Percentiles rank a stretch among this genome's conserved stretches.
Evolutionary conservation across 2,797 vertebrate genomes (phyloP).

Genomic region (Gallirallus australis): DNA sequence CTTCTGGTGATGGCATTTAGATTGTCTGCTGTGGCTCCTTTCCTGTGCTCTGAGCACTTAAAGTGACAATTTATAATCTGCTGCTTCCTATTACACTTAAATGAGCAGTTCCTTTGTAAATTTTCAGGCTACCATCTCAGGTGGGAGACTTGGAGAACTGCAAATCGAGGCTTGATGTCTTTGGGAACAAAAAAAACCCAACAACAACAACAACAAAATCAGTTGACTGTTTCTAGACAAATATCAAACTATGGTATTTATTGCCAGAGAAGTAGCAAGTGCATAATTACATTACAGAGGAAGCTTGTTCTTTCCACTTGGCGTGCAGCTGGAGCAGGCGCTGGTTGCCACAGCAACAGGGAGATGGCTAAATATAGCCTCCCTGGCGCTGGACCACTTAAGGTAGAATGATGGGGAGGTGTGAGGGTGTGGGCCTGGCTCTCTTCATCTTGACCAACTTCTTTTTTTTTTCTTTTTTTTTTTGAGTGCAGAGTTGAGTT

Average conservation of each 20-base stretch:
- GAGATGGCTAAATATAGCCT: conserved; percentile 80
- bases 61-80: conserved; percentile 20
- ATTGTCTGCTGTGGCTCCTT: not conserved
- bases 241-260: conserved; percentile 65
- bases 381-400: conserved; percentile 66
- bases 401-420: conserved; percentile 75
- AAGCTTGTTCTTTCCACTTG: conserved; percentile 79
- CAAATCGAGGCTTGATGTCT: not conserved
- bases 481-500: not conserved
- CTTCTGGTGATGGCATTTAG: not conserved
- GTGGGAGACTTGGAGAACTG: not conserved
- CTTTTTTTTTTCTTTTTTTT: too few relatives aligned
- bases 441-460: conserved; percentile 56
- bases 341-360: conserved; percentile 81
- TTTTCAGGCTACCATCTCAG: not conserved
- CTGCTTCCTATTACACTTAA: not conserved
- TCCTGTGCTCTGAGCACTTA: not conserved
- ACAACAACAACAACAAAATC: not conserved
- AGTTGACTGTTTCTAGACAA: conserved; percentile 62
- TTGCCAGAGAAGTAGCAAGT: conserved; percentile 74
- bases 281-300: conserved; percentile 75
- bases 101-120: not conserved
- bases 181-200: not conserved
- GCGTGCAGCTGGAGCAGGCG: conserved; percentile 77
- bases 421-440: conserved; percentile 63